Evolutionary conservation across 2,797 vertebrate genomes (phyloP).

Genomic region (Lateolabrax maculatus): DNA sequence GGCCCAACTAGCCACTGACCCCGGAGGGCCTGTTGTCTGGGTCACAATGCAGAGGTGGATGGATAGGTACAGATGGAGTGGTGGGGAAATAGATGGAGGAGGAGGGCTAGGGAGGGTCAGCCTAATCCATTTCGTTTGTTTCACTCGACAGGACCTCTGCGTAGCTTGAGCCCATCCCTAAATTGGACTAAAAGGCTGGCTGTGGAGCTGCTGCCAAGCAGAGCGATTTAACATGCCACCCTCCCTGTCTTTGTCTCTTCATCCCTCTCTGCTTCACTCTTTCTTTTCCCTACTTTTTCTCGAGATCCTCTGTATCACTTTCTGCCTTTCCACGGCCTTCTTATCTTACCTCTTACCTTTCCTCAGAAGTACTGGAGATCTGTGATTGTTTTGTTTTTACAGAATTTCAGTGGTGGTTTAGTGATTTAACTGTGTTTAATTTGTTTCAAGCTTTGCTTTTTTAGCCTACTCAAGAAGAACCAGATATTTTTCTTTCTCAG

Average conservation of each 20-base stretch:
- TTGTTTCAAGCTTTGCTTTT: conserved; percentile 28
- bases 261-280: not conserved
- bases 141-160: conserved; percentile 29
- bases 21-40: conserved; percentile 40
- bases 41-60: conserved; percentile 29
- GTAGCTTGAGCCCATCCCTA: conserved; percentile 29
- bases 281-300: not conserved
- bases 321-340: not conserved
- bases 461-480: conserved; percentile 17
- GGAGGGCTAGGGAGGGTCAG: conserved; percentile 11
- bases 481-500: conserved; percentile 33
- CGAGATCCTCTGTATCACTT: not conserved
- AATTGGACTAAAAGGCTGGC: conserved; percentile 33
- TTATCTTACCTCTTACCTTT: not conserved
- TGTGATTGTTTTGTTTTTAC: conserved; percentile 4
- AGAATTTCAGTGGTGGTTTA: conserved; percentile 31
- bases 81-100: conserved; percentile 12
- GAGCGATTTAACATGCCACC: conserved; percentile 15
- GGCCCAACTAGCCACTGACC: conserved; percentile 43
- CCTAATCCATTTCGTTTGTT: conserved; percentile 44
- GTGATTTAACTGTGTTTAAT: conserved; percentile 37
- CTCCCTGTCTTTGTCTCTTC: not conserved
- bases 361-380: not conserved
- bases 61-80: conserved; percentile 28
- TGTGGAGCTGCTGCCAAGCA: conserved; percentile 35